phyloP scores from a whole-genome alignment of 1,140 invertebrate species.

The Polypedilum pembai region DNA sequence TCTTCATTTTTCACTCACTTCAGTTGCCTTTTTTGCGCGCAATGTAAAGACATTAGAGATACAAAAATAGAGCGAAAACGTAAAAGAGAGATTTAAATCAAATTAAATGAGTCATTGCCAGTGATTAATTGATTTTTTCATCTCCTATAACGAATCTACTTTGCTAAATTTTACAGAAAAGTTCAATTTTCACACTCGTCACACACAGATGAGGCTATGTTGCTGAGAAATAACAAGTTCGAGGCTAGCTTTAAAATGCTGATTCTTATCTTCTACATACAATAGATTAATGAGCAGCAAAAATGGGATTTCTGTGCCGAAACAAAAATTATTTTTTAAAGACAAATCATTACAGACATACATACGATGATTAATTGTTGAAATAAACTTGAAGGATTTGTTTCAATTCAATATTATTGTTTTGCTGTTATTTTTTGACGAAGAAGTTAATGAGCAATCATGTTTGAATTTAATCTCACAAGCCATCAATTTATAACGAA shows the following conservation, averaged over 20 bases:
- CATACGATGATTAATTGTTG: background rate
- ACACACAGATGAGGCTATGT: background rate
- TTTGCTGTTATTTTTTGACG: background rate
- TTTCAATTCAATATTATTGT: conserved; percentile 13
- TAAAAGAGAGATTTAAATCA: conserved; percentile 14
- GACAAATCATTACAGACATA: background rate
- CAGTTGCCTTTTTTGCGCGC: too few species aligned
- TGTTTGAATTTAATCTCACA: too few species aligned
- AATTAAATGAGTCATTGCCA: conserved; percentile 26
- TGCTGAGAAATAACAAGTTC: background rate
- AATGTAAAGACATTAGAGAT: background rate
- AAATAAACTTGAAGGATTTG: background rate
- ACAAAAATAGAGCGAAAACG: background rate
- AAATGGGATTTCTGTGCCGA: background rate
- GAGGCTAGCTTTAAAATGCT: background rate
- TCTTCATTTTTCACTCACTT: too few species aligned
- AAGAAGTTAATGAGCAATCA: too few species aligned
- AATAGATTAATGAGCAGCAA: background rate
- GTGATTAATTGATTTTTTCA: conserved; percentile 23
- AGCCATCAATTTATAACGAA: too few species aligned
- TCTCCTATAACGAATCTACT: background rate
- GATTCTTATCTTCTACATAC: background rate
- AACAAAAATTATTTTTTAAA: background rate
- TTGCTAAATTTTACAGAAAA: background rate
- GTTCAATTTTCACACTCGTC: conserved; percentile 4